Evolutionary conservation across 2,888 invertebrate genomes (phyloP), one percentile per base, ranked within the genome.

Genomic region (Lobophora halterata): DNA sequence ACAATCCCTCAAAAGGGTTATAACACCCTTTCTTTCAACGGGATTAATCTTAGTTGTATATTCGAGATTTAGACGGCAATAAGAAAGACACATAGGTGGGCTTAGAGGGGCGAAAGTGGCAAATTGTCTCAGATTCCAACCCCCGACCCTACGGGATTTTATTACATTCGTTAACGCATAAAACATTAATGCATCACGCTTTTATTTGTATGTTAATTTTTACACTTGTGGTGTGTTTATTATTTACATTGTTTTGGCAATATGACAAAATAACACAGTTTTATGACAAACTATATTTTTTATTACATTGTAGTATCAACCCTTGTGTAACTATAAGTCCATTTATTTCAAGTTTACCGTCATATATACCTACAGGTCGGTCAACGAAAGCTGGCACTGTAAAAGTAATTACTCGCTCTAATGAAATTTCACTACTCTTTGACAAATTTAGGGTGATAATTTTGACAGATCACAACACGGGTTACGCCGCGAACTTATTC

Each of bases 61-160:
- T 86, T 82, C 75, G 79, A 85, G 85, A 85, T 86, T 83, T 82
- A 82, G 82, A 69, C 74, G 74, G 79, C 83, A 78, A 81, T 86
- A 87, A 87, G 86, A 85, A 86, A 86, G 87, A 87, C 71, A 71
- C 78, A 87, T 86, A 83, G 86, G 85, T 85, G 77, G 80, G 85
- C 83, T 85, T 83, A 86, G 58, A 71, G 75, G 81, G 76, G 79
- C 62, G 69, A 61, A 70, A 66, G 63, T 64, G 74, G 81, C 83
- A 82, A 87, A 88, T 85, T 86, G 86, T 87, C 86, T 86, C 79
- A 79, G 79, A 80, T 81, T 79, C 79, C 68, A 67, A 67, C 74
- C 73, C 73, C 63, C 32, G 25, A 25, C 64, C 69, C 55, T 60
- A 63, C 28, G 70, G 71, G 77, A 79, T 85, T 86, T 85, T 82